Evolutionary conservation across 2,113 vertebrate species (phyloP), one percentile per base, ranked within the genome.

Genomic region (Spheniscus mendiculus): DNA sequence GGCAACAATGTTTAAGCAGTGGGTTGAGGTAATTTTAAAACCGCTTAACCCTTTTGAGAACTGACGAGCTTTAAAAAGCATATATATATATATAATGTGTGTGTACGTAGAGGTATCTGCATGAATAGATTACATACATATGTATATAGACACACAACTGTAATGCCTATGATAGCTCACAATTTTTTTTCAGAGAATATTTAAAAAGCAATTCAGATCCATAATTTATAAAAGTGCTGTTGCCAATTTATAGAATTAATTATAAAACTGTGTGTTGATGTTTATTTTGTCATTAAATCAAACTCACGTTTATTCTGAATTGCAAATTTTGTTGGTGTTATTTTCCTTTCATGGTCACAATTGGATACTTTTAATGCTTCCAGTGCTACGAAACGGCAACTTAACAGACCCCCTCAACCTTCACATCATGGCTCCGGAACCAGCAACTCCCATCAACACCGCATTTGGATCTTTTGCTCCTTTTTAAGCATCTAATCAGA

Each of bases 11-110:
- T 97, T 95, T 93, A 95, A 97, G 94, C 89, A 87, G 84, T 77
- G 67, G 88, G 82, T 90, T 97, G 93, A 97, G 77, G 77, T 92
- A 96, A 95, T 96, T 97, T 96, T 95, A 74, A 97, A 96, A 97
- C 76, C 1, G 65, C 61, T 97, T 98, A 73, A 97, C 89, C 85
- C 95, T 87, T 94, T 97, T 89, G 61, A 90, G 78, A 80, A 40
- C 90, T 42, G 70, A 61, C 0, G 17, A 84, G 87, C 80, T 95
- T 83, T 81, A 91, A 82, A 94, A 97, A 94, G 76, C 65, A 52
- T 55, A 27, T 17, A 16, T 32, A 42, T 58, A 6, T 32, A 42
- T 58, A 6, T 47, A 4, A 5, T 20, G 8, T 61, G 45, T 2
- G 0, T 61, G 52, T 34, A 38, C 8, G 25, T 22, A 59, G 50